Base-by-base conservation (phyloP, 2,797 vertebrate genomes). In the Apogon hyalosoma region DNA sequence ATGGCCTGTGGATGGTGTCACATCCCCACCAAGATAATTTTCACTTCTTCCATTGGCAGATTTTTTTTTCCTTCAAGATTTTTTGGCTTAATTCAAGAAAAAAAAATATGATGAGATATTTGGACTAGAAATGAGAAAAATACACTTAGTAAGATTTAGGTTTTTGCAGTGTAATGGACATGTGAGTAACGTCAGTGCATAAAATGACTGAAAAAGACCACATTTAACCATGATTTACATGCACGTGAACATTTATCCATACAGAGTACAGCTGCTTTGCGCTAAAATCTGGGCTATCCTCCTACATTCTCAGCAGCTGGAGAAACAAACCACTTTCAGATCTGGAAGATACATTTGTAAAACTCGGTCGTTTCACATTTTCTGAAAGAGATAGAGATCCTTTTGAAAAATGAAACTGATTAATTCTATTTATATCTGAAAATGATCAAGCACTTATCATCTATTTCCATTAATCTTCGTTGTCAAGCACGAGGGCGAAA, bases 401-500 rank as follows among this genome's bases (percentile, higher is more conserved):
- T 56, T 73, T 61, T 63, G 60, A 77, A 69, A 83, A 82, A 84
- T 81, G 19, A 81, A 80, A 69, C n/a, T 53, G 77, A 87, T 83
- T 85, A 71, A 71, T 73, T 78, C 72, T 78, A 81, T 86, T 88
- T 76, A 75, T 66, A 79, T 74, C 55, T 74, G 72, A 82, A 84
- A 84, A 79, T 84, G 83, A 90, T 82, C 41, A 82, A 83, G 84
- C 59, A 53, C 85, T 87, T 68, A 78, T 79, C 71, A 83, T 86
- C 69, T 69, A 79, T 81, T 89, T 88, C 78, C 82, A 90, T 91
- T 85, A 86, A 87, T 91, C 82, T 79, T 83, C 45, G 41, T 66
- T 66, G 77, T 78, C 82, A 82, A 59, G 42, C 24, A 42, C 14
- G 5, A 69, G n/a, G 36, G 60, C 40, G 28, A 3, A 1, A 42